A percentile compares a stretch with the other conserved stretches of the same genome.
phyloP scores from a whole-genome alignment of 2,797 vertebrate species.

The Paguma larvata region DNA sequence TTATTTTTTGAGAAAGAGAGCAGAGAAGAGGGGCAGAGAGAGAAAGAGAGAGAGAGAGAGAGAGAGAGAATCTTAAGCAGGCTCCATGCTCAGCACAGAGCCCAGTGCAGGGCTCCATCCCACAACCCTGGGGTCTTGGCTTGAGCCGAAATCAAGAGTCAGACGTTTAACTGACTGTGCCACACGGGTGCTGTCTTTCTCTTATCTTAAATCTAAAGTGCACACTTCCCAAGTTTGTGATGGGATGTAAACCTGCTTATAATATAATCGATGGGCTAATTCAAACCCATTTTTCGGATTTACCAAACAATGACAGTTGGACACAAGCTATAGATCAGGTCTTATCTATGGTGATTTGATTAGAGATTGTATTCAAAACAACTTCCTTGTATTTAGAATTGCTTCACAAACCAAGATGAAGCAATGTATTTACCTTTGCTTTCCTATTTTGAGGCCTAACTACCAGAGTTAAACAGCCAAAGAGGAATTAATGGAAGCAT shows the following conservation, averaged over 20 bases:
- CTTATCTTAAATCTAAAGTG: not conserved
- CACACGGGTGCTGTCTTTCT: not conserved
- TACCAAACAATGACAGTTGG: not conserved
- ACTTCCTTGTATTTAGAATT: not conserved
- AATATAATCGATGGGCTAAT: not conserved
- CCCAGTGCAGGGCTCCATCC: too few relatives aligned
- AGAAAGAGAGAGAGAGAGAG: too few relatives aligned
- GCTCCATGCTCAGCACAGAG: too few relatives aligned
- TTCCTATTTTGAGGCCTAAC: not conserved
- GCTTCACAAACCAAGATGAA: not conserved
- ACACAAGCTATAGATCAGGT: not conserved
- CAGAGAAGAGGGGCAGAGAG: too few relatives aligned
- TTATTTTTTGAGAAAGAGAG: too few relatives aligned
- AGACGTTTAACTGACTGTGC: too few relatives aligned
- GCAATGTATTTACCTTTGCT: not conserved
- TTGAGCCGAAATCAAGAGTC: too few relatives aligned
- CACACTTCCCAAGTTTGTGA: not conserved
- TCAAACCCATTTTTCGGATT: conserved; percentile 38
- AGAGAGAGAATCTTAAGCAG: too few relatives aligned
- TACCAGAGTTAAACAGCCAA: not conserved
- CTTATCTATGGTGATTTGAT: not conserved
- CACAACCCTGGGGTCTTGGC: too few relatives aligned
- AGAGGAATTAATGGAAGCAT: not conserved
- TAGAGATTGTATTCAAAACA: not conserved
- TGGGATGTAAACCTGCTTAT: not conserved